phyloP scores from a whole-genome alignment of 2,113 vertebrate genomes.

The Macaca nemestrina region DNA sequence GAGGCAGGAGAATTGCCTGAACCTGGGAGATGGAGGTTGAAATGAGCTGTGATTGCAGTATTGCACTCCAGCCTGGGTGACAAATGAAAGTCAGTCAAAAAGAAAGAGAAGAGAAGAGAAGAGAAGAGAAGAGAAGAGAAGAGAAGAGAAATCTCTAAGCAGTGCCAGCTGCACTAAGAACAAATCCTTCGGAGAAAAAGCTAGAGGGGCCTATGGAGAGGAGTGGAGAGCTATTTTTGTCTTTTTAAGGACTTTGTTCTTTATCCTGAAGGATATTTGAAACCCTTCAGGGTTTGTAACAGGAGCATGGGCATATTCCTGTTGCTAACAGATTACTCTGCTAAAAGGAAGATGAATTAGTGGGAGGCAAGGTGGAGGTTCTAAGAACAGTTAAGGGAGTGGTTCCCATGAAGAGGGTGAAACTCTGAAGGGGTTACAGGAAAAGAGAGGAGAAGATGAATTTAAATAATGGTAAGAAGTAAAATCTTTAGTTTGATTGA shows the following conservation, averaged over 20 bases:
- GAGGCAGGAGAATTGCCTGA: no score
- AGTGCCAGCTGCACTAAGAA: no score
- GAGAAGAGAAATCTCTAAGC: not conserved
- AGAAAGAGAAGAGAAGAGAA: no score
- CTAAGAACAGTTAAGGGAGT: not conserved
- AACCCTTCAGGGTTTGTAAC: not conserved
- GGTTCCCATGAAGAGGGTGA: not conserved
- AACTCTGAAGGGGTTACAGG: not conserved
- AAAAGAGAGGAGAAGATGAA: not conserved
- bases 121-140: no score
- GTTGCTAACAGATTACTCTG: not conserved
- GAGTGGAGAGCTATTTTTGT: not conserved
- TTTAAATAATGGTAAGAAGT: not conserved
- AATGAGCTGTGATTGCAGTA: no score
- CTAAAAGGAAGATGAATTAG: not conserved
- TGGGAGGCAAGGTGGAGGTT: not conserved
- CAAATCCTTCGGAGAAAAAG: not conserved
- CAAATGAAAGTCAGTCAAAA: no score
- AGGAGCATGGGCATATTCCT: not conserved
- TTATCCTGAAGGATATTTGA: not conserved
- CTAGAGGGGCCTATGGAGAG: not conserved
- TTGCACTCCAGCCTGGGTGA: no score
- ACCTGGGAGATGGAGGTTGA: no score
- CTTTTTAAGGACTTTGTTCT: not conserved
- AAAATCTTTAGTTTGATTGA: not conserved